Conservation (phyloP, 2,113 vertebrate species). For the Loxodonta africana region DNA sequence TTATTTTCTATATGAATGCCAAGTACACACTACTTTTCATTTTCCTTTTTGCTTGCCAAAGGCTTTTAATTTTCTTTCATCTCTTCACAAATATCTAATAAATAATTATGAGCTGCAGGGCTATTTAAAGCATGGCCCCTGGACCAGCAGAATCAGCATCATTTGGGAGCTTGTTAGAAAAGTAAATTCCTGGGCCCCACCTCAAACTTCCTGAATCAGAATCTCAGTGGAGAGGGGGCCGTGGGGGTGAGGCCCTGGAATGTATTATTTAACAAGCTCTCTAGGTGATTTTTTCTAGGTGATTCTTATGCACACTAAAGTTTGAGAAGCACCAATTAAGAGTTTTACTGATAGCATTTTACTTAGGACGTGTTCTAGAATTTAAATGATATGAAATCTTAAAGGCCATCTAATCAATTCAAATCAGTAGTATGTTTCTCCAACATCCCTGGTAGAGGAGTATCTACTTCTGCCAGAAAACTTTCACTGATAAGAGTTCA, state of each 20-base stretch:
- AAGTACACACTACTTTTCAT: constrained; percentile 53
- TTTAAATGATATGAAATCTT: constrained; percentile 30
- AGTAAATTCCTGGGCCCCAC: not conserved
- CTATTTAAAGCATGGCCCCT: not conserved
- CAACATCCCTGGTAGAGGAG: not conserved
- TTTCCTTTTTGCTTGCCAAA: constrained; percentile 62
- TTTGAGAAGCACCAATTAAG: not conserved
- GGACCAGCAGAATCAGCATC: not conserved
- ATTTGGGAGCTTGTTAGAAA: constrained; percentile 49
- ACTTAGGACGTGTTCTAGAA: not conserved
- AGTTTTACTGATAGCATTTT: not conserved
- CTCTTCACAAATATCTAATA: constrained; percentile 64
- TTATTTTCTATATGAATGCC: constrained; percentile 48
- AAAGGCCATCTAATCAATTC: not conserved
- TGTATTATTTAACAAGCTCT: not conserved
- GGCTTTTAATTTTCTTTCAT: constrained; percentile 66
- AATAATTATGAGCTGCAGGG: constrained; percentile 54
- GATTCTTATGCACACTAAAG: not conserved
- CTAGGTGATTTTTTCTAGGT: not conserved
- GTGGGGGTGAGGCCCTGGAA: not conserved
- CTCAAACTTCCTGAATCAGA: not conserved
- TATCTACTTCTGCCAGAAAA: not conserved
- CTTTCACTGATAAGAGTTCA: not conserved
- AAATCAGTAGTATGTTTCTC: not conserved
- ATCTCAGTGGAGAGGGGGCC: not conserved